Conservation (phyloP, 1,140 invertebrate genomes). For the Ooceraea biroi region DNA sequence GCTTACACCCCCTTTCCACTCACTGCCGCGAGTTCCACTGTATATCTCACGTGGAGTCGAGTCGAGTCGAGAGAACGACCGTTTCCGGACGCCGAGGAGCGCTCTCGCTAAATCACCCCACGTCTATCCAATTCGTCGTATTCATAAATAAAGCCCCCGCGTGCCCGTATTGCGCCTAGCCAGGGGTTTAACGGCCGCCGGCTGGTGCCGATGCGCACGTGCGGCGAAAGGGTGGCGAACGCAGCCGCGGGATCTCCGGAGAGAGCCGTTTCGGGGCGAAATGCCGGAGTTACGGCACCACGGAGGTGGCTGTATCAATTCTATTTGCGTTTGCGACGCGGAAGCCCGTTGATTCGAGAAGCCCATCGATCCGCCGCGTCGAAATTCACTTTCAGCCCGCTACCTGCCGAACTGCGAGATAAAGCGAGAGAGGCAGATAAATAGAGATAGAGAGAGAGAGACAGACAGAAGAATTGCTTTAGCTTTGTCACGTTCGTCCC, state of each 20-base stretch:
- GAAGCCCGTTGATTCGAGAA: conserved; percentile 28
- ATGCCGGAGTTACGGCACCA: conserved; percentile 26
- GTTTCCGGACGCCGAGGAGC: conserved; percentile 19
- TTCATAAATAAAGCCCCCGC: conserved; percentile 64
- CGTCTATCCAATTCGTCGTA: conserved; percentile 64
- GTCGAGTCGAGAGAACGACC: background rate
- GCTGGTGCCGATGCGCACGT: too few relatives aligned
- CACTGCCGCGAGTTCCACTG: too few relatives aligned
- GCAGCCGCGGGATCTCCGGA: too few relatives aligned
- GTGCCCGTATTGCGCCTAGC: background rate
- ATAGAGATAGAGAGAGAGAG: conserved; percentile 15
- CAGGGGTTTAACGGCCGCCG: background rate
- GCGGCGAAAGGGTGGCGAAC: background rate
- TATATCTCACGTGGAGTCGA: background rate
- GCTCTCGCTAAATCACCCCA: conserved; percentile 59
- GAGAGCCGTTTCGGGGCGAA: conserved; percentile 40
- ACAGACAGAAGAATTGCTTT: too few relatives aligned
- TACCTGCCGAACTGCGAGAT: background rate
- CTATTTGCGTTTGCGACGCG: conserved; percentile 37
- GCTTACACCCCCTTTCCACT: background rate
- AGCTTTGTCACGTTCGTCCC: conserved; percentile 31
- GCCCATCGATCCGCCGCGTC: conserved; percentile 23
- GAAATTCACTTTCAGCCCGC: conserved; percentile 26
- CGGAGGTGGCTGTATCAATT: conserved; percentile 27
- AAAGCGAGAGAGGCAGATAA: too few relatives aligned